These are phyloP conservation scores for Salmo trutta DNA, from an alignment of 2,797 vertebrate genomes.

Conservation along the genomic window DNA sequence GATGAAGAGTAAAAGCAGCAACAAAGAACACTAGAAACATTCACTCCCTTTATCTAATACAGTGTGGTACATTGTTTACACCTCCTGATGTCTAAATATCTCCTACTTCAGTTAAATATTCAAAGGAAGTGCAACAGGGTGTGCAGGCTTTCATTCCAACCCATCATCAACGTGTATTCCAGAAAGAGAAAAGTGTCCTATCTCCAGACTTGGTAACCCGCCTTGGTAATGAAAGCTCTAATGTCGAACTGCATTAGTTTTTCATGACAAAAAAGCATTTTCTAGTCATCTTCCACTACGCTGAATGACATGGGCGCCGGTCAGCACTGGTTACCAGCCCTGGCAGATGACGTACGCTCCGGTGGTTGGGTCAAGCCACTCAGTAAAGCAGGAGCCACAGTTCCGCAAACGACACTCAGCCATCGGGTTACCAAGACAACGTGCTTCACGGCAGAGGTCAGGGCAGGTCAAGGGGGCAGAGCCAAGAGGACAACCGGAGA, in stretches of 20 bases:
- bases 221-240: neutral
- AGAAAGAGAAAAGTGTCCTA: neutral
- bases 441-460: slow-evolving; percentile 53
- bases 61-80: neutral
- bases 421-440: slow-evolving; percentile 47
- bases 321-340: slow-evolving; percentile 46
- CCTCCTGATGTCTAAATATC: neutral
- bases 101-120: too few relatives aligned
- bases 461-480: slow-evolving; percentile 56
- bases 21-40: neutral
- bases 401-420: slow-evolving; percentile 53
- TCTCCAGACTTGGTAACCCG: neutral
- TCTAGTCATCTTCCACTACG: neutral
- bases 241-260: neutral
- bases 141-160: too few relatives aligned
- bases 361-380: slow-evolving; percentile 53
- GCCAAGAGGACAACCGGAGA: slow-evolving; percentile 60
- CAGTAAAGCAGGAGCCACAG: slow-evolving; percentile 63
- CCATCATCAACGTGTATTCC: too few relatives aligned
- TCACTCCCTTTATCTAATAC: neutral
- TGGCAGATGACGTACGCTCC: slow-evolving; percentile 54
- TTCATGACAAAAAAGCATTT: neutral
- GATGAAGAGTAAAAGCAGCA: neutral
- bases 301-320: neutral
- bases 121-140: too few relatives aligned